Evolutionary conservation across 1,140 invertebrate species (phyloP).

Genomic region (Coelopa frigida): DNA sequence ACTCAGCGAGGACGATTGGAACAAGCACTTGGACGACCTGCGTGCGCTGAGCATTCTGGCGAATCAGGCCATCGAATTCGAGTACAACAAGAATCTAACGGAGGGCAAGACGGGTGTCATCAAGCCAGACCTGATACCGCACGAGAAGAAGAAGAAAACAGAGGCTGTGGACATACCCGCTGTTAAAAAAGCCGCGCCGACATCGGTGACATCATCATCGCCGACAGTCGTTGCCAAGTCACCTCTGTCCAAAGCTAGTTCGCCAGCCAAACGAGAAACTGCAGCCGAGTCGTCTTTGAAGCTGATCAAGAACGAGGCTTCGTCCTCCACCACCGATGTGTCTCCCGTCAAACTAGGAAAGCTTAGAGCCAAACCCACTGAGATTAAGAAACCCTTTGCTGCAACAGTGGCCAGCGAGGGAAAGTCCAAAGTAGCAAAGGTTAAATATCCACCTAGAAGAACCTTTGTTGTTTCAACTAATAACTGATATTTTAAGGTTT

Average conservation of each 20-base stretch:
- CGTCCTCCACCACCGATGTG: background rate
- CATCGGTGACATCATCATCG: too few species aligned
- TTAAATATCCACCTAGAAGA: too few species aligned
- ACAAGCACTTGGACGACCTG: conserved; percentile 36
- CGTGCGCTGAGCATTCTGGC: conserved; percentile 33
- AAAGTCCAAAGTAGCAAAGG: conserved; percentile 8
- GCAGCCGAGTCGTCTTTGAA: too few species aligned
- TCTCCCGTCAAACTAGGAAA: conserved; percentile 1
- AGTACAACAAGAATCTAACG: conserved; percentile 27
- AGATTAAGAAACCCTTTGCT: conserved; percentile 12
- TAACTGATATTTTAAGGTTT: background rate
- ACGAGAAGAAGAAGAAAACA: too few species aligned
- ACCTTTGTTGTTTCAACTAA: background rate
- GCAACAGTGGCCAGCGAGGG: background rate
- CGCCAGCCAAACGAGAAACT: too few species aligned
- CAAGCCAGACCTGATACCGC: conserved; percentile 27
- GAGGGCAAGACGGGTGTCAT: conserved; percentile 26
- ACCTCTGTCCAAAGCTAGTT: too few species aligned
- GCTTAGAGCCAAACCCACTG: conserved; percentile 14
- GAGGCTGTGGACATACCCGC: too few species aligned
- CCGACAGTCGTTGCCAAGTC: too few species aligned
- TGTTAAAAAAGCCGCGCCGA: too few species aligned
- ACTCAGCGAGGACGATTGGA: conserved; percentile 29
- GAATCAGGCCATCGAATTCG: conserved; percentile 39
- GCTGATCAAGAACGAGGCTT: too few species aligned